Evolutionary conservation across 2,888 invertebrate genomes (phyloP), one percentile per base, ranked within the genome.

Genomic region (Drosophila kambysellisi): DNA sequence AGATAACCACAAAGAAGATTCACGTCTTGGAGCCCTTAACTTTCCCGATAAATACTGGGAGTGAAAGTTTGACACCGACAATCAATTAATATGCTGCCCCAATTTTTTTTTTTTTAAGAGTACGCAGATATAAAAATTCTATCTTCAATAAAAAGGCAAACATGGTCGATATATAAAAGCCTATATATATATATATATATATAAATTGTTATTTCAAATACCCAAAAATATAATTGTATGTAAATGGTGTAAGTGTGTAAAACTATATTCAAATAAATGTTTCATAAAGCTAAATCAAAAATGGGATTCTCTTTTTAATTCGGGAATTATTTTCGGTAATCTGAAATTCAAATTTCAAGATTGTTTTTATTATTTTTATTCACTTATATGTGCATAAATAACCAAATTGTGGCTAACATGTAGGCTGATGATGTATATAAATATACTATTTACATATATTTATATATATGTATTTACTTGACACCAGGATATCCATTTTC

Each of bases 91-190:
- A 15, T 3, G 25, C 48, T 25, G 25, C 25, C 4, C 15, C 0
- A 12, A 30, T 43, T 41, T 41, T 43, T 43, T 43, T 20, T n/a
- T n/a, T 20, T 35, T 58, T 41, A n/a, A n/a, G 17, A 25, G 15
- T 35, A 32, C 15, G 60, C 60, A 68, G 75, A 53, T 61, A 73
- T 57, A n/a, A 46, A 30, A 29, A 30, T 17, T 29, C 15, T 56
- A 57, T 29, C 51, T 75, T 69, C 52, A 70, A 62, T 30, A 30
- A 9, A n/a, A 53, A 29, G 17, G 46, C 4, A 57, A 2, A 54
- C 37, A 60, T 48, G 35, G 43, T 43, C 41, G 11, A 43, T 20
- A 20, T 11, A 43, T 43, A 43, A 43, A 5, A 43, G 20, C n/a
- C n/a, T 1, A 35, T 35, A 12, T 12, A 35, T 35, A 35, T 12